Base-by-base conservation (phyloP, 2,113 vertebrate genomes). In the Scartelaos histophorus region DNA sequence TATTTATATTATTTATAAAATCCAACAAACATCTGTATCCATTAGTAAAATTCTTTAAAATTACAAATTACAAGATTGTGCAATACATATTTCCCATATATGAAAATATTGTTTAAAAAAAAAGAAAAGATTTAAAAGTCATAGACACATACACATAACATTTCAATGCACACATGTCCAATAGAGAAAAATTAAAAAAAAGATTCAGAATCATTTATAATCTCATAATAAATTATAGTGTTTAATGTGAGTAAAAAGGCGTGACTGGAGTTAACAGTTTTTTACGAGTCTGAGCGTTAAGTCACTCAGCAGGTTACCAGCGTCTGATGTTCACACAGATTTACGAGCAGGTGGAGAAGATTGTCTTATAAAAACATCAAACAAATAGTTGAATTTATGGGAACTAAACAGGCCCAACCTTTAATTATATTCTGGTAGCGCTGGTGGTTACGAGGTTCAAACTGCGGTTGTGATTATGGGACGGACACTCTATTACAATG, bases 331-430 rank as follows among this genome's bases (percentile, higher is more conserved):
- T 69, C 64, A 70, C 58, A 60, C 51, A 54, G 17, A 4, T 46
- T 77, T 66, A 74, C 70, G 66, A 64, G 5, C 19, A 76, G 67
- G 71, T 56, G 67, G 72, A 82, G 64, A 67, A 73, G 54, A 69
- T 71, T 71, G 24, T 62, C 79, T 77, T 3, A 16, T 35, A 62
- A 62, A 62, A 34, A 62, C 13, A 62, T 62, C 29, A 34, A 38
- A 38, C 17, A 19, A 10, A 62, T 61, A 12, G 56, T 58, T 58
- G 56, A 13, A 25, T 25, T 13, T 17, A 25, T 34, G 25, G 29
- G 58, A 34, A 62, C 21, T 24, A 22, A 21, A 22, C n/a, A 22
- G 21, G 54, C 3, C n/a, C 54, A 24, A 22, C 54, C 54, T 3
- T 13, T 43, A 43, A 43, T 43, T 17, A 51, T 16, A 51, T 6